Percentiles rank a stretch among this genome's conserved stretches.
Evolutionary conservation across 2,888 invertebrate genomes (phyloP).

Genomic region (Eristalis tenax): DNA sequence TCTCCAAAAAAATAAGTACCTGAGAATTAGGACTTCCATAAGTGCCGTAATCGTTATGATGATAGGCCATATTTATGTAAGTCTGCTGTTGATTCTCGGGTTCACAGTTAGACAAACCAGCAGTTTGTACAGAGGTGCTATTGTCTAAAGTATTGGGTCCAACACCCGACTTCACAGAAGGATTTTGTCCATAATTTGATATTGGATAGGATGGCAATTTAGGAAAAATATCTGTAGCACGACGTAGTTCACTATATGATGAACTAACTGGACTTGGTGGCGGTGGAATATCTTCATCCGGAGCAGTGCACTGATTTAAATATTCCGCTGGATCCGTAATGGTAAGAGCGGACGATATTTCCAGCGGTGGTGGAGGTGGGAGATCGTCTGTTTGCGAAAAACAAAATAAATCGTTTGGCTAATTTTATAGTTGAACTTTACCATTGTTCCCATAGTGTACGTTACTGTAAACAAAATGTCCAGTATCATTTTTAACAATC

Average conservation of each 20-base stretch:
- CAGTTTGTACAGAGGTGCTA: conserved; percentile 17
- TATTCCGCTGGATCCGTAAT: conserved; percentile 81
- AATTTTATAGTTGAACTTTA: background rate
- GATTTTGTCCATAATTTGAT: conserved; percentile 20
- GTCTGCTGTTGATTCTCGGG: conserved; percentile 60
- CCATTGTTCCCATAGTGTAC: conserved; percentile 48
- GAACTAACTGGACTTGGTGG: conserved; percentile 95
- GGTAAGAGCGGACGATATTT: conserved; percentile 80
- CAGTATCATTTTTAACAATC: conserved; percentile 83
- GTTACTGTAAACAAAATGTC: conserved; percentile 56
- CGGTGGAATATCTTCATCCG: conserved; percentile 87
- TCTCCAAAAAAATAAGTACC: conserved; percentile 75
- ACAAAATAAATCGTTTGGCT: background rate
- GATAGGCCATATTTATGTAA: conserved; percentile 73
- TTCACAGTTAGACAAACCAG: conserved; percentile 55
- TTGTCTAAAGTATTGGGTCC: background rate
- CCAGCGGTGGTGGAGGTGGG: conserved; percentile 85
- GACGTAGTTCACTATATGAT: conserved; percentile 92
- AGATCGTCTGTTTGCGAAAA: conserved; percentile 80
- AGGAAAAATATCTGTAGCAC: conserved; percentile 87
- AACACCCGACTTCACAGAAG: background rate
- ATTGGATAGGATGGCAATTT: conserved; percentile 75
- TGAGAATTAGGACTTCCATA: conserved; percentile 81
- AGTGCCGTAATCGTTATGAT: conserved; percentile 73
- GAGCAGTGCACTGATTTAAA: conserved; percentile 47